Percentiles rank a stretch among this genome's conserved stretches.
phyloP scores from a whole-genome alignment of 2,888 invertebrate genomes.

The Philaethria dido region DNA sequence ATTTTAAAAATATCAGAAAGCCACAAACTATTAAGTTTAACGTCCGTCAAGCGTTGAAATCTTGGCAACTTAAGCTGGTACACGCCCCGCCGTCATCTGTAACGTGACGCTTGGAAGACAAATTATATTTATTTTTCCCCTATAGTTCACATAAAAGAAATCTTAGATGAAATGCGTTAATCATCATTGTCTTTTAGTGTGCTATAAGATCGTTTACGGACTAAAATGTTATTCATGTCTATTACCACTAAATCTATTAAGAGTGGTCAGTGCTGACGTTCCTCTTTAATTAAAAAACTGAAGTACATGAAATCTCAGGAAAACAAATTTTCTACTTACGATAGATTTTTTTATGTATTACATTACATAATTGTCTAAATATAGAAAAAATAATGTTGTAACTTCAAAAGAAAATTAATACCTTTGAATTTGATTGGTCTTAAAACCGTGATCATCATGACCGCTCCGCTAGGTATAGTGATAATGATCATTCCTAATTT shows the following conservation, averaged over 20 bases:
- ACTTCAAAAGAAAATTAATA: no score
- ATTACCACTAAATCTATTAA: background rate
- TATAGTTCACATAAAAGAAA: slow-evolving; percentile 33
- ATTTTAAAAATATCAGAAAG: slow-evolving; percentile 26
- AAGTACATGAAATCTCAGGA: no score
- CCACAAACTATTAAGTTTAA: slow-evolving; percentile 41
- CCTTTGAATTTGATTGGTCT: no score
- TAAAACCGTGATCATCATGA: no score
- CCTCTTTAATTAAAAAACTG: no score
- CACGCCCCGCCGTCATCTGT: slow-evolving; percentile 46
- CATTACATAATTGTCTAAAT: no score
- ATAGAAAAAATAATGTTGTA: no score
- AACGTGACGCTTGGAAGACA: slow-evolving; percentile 42
- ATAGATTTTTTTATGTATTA: no score
- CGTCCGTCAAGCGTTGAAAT: slow-evolving; percentile 43
- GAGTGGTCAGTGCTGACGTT: no score
- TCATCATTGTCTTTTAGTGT: background rate
- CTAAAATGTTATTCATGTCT: background rate
- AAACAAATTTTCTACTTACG: no score
- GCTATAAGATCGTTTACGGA: background rate
- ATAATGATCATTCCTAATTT: no score
- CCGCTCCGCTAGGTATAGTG: no score
- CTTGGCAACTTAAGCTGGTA: slow-evolving; percentile 50
- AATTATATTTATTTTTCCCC: slow-evolving; percentile 42
- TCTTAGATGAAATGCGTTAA: slow-evolving; percentile 30